Evolutionary conservation across 2,113 vertebrate genomes (phyloP).

Genomic region (Catharus minimus): DNA sequence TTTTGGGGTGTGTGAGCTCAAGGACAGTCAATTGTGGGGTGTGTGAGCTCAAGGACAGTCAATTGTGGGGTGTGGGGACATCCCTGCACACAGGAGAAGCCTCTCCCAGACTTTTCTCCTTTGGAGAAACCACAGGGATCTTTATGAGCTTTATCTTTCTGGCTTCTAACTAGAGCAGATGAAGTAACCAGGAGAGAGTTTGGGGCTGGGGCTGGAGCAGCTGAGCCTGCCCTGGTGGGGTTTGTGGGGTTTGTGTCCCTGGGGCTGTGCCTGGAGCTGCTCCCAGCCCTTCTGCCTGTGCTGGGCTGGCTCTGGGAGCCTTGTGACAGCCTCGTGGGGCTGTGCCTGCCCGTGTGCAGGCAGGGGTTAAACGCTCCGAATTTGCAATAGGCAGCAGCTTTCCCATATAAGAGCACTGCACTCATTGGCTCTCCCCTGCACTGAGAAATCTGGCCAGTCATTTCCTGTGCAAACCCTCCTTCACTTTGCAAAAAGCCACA

Average conservation of each 20-base stretch:
- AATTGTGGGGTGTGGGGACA: neutral
- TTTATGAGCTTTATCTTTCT: too few species aligned
- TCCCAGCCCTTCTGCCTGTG: rapidly evolving
- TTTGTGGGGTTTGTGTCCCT: rapidly evolving
- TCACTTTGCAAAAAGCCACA: neutral
- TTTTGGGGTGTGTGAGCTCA: neutral
- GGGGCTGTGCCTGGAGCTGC: neutral
- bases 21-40: neutral
- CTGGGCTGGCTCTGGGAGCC: neutral
- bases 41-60: neutral
- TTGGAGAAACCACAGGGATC: neutral
- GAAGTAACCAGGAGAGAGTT: too few species aligned
- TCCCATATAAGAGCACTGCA: slow-evolving; percentile 62
- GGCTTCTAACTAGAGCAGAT: neutral
- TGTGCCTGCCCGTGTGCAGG: neutral
- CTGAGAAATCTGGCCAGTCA: slow-evolving; percentile 28
- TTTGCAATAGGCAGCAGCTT: slow-evolving; percentile 27
- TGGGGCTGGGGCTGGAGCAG: neutral
- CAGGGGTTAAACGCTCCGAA: slow-evolving; percentile 27
- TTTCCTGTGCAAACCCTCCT: slow-evolving; percentile 41
- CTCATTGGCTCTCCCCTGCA: slow-evolving; percentile 38
- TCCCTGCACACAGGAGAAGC: neutral
- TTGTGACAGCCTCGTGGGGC: neutral
- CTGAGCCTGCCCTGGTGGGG: neutral
- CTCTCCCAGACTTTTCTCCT: neutral